Percentiles rank a stretch among this genome's conserved stretches.
Evolutionary conservation across 2,888 invertebrate genomes (phyloP).

Genomic region (Galerucella nymphaeae): DNA sequence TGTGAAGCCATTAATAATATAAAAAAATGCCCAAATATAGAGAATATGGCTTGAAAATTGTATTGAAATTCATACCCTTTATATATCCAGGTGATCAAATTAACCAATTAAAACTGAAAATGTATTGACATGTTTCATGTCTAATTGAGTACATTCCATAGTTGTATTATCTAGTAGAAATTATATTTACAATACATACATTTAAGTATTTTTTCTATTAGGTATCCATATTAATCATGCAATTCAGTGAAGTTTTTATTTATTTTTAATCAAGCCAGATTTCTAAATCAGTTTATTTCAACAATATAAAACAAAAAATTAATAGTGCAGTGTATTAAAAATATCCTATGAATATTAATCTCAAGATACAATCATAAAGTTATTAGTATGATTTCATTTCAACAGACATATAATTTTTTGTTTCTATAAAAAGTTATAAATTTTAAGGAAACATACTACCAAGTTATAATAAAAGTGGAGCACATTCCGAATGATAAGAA

Average conservation of each 20-base stretch:
- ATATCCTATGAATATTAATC: background rate
- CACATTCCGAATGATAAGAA: background rate
- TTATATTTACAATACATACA: background rate
- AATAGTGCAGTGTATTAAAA: background rate
- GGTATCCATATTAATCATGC: too few species aligned
- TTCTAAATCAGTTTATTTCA: background rate
- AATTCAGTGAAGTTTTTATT: background rate
- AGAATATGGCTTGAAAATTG: conserved; percentile 1
- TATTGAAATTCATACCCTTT: background rate
- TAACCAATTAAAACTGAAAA: too few species aligned
- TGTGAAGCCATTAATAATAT: background rate
- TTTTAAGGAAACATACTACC: background rate
- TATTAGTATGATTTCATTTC: too few species aligned
- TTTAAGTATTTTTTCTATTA: background rate
- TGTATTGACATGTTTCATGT: background rate
- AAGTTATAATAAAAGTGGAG: background rate
- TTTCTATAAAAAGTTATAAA: background rate
- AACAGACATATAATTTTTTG: background rate
- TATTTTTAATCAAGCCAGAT: conserved; percentile 1
- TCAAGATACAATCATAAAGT: background rate
- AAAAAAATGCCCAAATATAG: background rate
- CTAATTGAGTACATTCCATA: background rate
- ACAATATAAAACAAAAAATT: background rate
- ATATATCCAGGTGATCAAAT: background rate
- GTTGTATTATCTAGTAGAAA: background rate